phyloP scores from a whole-genome alignment of 2,888 invertebrate species.

The Gasteruption jaculator region DNA sequence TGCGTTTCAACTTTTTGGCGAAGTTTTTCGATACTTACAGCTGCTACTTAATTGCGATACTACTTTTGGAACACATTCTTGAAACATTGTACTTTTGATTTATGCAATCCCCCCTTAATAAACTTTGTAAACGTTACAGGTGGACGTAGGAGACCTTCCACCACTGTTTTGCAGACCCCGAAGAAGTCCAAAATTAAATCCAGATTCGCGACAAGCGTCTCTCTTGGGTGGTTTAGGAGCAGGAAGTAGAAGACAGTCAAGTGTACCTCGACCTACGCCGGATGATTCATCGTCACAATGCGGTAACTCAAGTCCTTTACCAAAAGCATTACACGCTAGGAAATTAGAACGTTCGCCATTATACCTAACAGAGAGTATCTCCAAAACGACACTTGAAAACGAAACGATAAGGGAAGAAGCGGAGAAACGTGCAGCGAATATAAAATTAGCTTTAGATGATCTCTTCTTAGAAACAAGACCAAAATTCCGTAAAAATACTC shows the following conservation, averaged over 20 bases:
- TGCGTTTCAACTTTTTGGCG: no score
- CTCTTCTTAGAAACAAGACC: conserved; percentile 34
- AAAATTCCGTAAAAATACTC: conserved; percentile 36
- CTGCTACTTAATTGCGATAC: no score
- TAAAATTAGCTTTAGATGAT: conserved; percentile 44
- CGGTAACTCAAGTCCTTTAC: conserved; percentile 55
- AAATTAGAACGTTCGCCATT: conserved; percentile 54
- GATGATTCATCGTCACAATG: conserved; percentile 45
- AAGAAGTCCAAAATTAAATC: conserved; percentile 70
- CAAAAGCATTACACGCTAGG: conserved; percentile 36
- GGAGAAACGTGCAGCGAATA: conserved; percentile 35
- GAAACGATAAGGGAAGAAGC: conserved; percentile 34
- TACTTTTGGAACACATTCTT: no score
- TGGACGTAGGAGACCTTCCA: conserved; percentile 53
- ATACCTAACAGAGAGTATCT: conserved; percentile 55
- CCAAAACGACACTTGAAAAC: conserved; percentile 53
- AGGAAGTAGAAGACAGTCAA: conserved; percentile 64
- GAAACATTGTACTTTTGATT: no score
- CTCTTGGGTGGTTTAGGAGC: conserved; percentile 61
- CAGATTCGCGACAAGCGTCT: conserved; percentile 76
- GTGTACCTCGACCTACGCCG: conserved; percentile 53
- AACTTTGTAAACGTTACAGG: no score
- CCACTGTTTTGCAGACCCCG: conserved; percentile 81
- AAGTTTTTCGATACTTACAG: no score
- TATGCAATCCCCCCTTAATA: no score